Evolutionary conservation across 2,888 invertebrate genomes (phyloP).

Genomic region (Seira musarum): DNA sequence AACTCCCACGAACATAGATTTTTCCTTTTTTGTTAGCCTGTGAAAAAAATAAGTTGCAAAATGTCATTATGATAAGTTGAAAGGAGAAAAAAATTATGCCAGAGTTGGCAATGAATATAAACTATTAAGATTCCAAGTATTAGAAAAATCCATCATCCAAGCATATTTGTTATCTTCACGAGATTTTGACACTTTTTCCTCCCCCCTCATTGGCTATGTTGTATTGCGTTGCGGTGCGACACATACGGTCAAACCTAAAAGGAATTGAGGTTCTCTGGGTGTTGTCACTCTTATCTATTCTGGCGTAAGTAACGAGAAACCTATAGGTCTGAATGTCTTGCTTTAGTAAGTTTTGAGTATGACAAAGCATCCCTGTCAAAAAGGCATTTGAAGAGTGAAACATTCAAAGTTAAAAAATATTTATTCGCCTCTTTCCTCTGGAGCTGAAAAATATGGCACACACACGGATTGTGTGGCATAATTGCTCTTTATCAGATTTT

Average conservation of each 20-base stretch:
- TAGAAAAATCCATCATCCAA: conserved; percentile 56
- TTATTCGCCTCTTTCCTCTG: not conserved
- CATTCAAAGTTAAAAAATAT: not conserved
- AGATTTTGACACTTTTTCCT: conserved; percentile 42
- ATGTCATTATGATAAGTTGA: not conserved
- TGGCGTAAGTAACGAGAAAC: not conserved
- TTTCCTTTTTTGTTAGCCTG: not conserved
- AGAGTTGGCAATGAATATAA: conserved; percentile 7
- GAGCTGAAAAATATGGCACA: conserved; percentile 2
- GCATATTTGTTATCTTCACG: conserved; percentile 44
- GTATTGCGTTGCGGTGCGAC: not conserved
- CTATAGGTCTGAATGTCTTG: not conserved
- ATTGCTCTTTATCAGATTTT: not conserved
- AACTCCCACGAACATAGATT: not conserved
- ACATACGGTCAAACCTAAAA: not conserved
- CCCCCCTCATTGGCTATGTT: not conserved
- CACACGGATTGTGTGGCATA: conserved; percentile 4
- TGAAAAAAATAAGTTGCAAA: not conserved
- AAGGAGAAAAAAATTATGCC: not conserved
- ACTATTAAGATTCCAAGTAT: conserved; percentile 50
- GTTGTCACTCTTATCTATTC: conserved; percentile 3
- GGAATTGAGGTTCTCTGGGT: not conserved
- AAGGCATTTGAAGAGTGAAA: too few species aligned
- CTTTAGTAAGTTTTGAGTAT: not conserved
- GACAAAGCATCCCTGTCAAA: not conserved